These are phyloP conservation scores for Pandemis cinnamomeana DNA, from an alignment of 2,888 invertebrate genomes.

Conservation along the genomic window DNA sequence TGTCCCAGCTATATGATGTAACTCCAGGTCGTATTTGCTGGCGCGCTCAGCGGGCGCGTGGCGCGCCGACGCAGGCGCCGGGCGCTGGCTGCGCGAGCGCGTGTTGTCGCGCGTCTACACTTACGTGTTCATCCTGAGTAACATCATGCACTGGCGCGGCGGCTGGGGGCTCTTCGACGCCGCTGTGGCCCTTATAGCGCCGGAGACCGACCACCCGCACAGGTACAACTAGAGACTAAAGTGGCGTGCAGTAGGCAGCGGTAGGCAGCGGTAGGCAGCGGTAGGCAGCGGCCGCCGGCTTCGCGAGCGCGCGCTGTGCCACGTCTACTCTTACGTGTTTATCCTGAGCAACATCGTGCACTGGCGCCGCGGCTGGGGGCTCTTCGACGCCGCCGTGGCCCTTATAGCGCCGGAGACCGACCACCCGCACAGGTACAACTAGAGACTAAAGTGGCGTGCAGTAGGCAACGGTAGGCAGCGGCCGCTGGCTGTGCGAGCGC, in stretches of 20 bases:
- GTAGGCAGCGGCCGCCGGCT: conserved; percentile 62
- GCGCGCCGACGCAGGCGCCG: conserved; percentile 55
- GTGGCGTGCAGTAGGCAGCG: no score
- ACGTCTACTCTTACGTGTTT: conserved; percentile 90
- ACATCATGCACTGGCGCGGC: conserved; percentile 95
- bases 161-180: conserved; percentile 90
- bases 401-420: conserved; percentile 66
- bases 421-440: conserved; percentile 64
- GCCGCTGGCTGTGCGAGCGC: conserved; percentile 68
- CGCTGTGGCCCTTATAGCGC: conserved; percentile 81
- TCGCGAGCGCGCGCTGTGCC: conserved; percentile 79
- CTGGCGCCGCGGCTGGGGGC: conserved; percentile 94
- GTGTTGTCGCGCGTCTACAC: conserved; percentile 88
- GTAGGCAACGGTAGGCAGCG: no score
- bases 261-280: conserved; percentile 47
- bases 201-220: conserved; percentile 60
- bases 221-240: conserved; percentile 51
- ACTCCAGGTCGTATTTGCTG: conserved; percentile 62
- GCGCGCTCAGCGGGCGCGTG: conserved; percentile 66
- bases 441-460: no score
- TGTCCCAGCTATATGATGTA: no score
- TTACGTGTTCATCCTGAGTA: conserved; percentile 88
- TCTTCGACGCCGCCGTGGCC: conserved; percentile 86
- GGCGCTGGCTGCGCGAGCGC: conserved; percentile 69
- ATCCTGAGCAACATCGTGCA: conserved; percentile 92